Percentiles rank a stretch among this genome's conserved stretches.
Conservation (phyloP, 2,113 vertebrate species). For the Halcyon senegalensis region DNA sequence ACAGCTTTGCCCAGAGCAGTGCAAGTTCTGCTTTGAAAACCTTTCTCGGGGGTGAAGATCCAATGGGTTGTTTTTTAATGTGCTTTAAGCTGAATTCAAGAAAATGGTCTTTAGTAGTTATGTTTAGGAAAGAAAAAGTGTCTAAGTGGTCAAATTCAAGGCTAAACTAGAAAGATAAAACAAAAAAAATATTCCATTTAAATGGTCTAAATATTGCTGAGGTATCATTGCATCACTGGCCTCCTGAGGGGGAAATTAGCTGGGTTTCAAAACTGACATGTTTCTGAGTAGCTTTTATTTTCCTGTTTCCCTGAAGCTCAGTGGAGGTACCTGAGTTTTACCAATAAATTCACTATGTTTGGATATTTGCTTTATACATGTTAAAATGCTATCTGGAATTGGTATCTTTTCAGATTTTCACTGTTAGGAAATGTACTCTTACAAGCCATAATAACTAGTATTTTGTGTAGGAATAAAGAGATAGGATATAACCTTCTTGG, state of each 20-base stretch:
- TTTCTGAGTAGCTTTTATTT: not conserved
- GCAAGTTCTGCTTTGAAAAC: not conserved
- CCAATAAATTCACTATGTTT: not conserved
- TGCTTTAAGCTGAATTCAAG: not conserved
- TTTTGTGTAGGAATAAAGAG: not conserved
- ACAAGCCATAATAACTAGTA: not conserved
- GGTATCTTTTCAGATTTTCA: not conserved
- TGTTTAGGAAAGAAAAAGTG: not conserved
- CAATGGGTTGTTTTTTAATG: not conserved
- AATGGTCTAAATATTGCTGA: not conserved
- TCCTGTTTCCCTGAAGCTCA: not conserved
- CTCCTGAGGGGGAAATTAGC: not conserved
- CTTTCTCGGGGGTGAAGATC: not conserved
- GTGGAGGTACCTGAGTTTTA: not conserved
- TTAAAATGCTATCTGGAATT: not conserved
- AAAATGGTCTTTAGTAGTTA: not conserved
- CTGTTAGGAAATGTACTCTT: not conserved
- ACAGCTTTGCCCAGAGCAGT: not conserved
- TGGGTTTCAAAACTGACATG: not conserved
- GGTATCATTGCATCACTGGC: not conserved
- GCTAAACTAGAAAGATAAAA: not conserved
- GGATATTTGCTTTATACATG: not conserved
- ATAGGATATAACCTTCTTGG: not conserved
- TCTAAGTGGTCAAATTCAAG: not conserved
- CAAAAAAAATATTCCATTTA: not conserved